Evolutionary conservation across 2,888 invertebrate species (phyloP), one percentile per base, ranked within the genome.

Genomic region (Trissolcus japonicus): DNA sequence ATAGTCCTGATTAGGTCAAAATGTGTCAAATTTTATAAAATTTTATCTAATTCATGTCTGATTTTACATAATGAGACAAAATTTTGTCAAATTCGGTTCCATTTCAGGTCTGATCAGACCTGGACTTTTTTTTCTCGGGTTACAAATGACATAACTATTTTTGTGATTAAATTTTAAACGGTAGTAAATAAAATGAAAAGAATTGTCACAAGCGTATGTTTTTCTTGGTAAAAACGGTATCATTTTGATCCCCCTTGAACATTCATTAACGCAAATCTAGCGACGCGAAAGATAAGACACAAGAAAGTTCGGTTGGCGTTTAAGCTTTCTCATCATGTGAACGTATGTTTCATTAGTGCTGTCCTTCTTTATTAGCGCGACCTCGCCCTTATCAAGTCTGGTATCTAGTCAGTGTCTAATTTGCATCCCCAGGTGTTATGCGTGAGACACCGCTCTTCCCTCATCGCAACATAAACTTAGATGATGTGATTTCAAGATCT

Each of bases 351-450:
- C 69, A 56, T 65, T 75, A 63, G 0, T 14, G n/a, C 29, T 63
- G 66, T 65, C 62, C 29, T 43, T 56, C 57, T 56, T 67, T 61
- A 62, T 76, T 66, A 67, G n/a, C 14, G 11, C 35, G 16, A 17
- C 43, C 19, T 54, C 41, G 21, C 51, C 61, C 69, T 76, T 67
- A 76, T 76, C 71, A 59, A 53, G 53, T 35, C 19, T 72, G 59
- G 62, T 73, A 77, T 77, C 77, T 57, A 71, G 82, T 83, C 81
- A 79, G 79, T 81, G 81, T 78, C 80, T 75, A 61, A 82, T 83
- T 83, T 81, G 79, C 83, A 81, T 82, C 78, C 78, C 77, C 74
- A 71, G 67, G 79, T 72, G 61, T 75, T 68, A 72, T 75, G 77
- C 75, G 72, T 55, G 72, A 75, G 69, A 65, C 71, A 48, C 54